These are phyloP conservation scores for Ashinkailepas kermadecensis DNA, from an alignment of 2,888 invertebrate species.

Conservation along the genomic window DNA sequence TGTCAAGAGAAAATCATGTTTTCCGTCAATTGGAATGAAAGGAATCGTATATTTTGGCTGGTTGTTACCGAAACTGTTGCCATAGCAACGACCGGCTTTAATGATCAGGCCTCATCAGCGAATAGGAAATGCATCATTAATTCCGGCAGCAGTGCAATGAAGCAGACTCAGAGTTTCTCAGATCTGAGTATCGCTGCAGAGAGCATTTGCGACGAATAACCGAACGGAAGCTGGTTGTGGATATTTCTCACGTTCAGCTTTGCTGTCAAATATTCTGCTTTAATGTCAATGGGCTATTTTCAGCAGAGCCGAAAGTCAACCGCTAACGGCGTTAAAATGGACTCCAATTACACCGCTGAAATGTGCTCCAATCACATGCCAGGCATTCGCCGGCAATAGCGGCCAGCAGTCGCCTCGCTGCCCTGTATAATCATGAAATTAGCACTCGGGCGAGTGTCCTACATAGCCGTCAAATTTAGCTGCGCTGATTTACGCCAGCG, in stretches of 20 bases:
- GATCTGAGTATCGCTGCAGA: not conserved
- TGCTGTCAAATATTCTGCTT: not conserved
- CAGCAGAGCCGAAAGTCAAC: not conserved
- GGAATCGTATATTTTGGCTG: slow-evolving; percentile 10
- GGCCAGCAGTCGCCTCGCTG: not conserved
- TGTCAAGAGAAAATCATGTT: slow-evolving; percentile 21
- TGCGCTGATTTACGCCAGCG: not conserved
- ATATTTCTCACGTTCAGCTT: no score
- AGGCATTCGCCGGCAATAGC: not conserved
- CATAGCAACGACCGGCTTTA: not conserved
- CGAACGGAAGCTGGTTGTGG: no score
- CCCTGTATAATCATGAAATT: slow-evolving; percentile 6
- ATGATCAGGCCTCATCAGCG: slow-evolving; percentile 20
- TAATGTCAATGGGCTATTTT: not conserved
- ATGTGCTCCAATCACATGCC: not conserved
- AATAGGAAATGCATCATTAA: slow-evolving; percentile 17
- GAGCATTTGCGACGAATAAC: not conserved
- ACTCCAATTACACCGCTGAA: not conserved
- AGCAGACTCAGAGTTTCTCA: not conserved
- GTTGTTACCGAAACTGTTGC: not conserved
- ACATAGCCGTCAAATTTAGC: slow-evolving; percentile 20
- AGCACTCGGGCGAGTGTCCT: not conserved
- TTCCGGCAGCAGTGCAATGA: not conserved
- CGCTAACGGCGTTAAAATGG: not conserved
- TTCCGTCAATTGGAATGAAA: slow-evolving; percentile 15